These are phyloP conservation scores for Geodia barretti DNA, from an alignment of 37 sponge, comb jelly and placozoan species.

Conservation along the genomic window DNA sequence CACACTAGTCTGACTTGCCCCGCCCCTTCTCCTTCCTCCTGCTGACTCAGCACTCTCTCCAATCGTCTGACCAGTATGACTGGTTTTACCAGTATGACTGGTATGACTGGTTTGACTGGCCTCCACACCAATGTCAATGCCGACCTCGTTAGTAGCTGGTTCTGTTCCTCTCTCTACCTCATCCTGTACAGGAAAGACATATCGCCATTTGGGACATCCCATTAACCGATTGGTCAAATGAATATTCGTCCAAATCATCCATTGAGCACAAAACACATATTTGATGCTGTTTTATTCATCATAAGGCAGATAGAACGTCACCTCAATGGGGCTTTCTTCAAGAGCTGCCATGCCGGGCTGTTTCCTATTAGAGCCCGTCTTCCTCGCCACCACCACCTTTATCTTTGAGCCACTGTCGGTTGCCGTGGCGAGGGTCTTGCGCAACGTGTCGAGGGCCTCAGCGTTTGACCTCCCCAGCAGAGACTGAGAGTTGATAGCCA, in stretches of 20 bases:
- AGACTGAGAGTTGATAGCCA: conserved; percentile 57
- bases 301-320: too few species aligned
- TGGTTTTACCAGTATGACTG: not conserved
- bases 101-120: not conserved
- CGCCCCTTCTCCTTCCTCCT: too few species aligned
- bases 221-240: too few species aligned
- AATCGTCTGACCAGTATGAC: too few species aligned
- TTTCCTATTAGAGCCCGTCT: conserved; percentile 9
- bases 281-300: too few species aligned
- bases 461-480: conserved; percentile 62
- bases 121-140: conserved; percentile 44
- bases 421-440: conserved; percentile 46
- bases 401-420: conserved; percentile 11
- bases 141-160: conserved; percentile 29
- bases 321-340: conserved; percentile 47
- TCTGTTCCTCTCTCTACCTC: conserved; percentile 10
- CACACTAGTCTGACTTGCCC: too few species aligned
- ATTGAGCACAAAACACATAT: too few species aligned
- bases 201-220: too few species aligned
- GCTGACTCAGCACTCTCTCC: too few species aligned
- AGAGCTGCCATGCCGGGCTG: conserved; percentile 35
- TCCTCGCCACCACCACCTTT: conserved; percentile 45
- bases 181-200: too few species aligned
- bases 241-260: too few species aligned
- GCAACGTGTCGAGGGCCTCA: conserved; percentile 75